Evolutionary conservation across 2,113 vertebrate species (phyloP).

Genomic region (Speoplatyrhinus poulsoni): DNA sequence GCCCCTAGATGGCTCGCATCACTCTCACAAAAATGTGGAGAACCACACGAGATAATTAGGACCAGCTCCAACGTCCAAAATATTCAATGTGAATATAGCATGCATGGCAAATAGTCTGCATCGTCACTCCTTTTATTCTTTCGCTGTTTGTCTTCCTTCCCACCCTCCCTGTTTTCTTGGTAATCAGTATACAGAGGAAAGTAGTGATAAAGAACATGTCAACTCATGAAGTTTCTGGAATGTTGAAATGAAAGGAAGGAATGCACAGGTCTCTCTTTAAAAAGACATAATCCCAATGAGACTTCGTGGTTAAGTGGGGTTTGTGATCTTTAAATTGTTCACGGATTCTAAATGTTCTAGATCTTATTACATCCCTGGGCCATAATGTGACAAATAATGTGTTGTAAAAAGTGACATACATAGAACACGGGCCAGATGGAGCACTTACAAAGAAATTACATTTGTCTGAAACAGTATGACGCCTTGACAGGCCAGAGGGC

Average conservation of each 20-base stretch:
- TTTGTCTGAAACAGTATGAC: constrained; percentile 34
- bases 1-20: constrained; percentile 28
- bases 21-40: constrained; percentile 9
- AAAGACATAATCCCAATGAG: too few relatives aligned
- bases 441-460: constrained; percentile 15
- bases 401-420: constrained; percentile 1
- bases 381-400: neutral
- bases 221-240: constrained; percentile 62
- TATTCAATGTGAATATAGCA: constrained; percentile 13
- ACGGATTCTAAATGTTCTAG: neutral
- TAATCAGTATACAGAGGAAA: constrained; percentile 68
- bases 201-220: constrained; percentile 61
- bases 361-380: constrained; percentile 2
- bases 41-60: constrained; percentile 22
- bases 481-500: constrained; percentile 37
- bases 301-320: neutral
- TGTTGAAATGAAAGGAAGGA: constrained; percentile 42
- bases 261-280: neutral
- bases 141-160: constrained; percentile 3
- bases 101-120: constrained; percentile 5
- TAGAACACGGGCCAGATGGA: constrained; percentile 24
- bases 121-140: neutral
- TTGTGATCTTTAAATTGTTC: neutral
- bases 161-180: constrained; percentile 33
- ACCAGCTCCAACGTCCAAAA: constrained; percentile 12